Base-by-base conservation (phyloP, 2,113 vertebrate species). In the Actinemys pallida region DNA sequence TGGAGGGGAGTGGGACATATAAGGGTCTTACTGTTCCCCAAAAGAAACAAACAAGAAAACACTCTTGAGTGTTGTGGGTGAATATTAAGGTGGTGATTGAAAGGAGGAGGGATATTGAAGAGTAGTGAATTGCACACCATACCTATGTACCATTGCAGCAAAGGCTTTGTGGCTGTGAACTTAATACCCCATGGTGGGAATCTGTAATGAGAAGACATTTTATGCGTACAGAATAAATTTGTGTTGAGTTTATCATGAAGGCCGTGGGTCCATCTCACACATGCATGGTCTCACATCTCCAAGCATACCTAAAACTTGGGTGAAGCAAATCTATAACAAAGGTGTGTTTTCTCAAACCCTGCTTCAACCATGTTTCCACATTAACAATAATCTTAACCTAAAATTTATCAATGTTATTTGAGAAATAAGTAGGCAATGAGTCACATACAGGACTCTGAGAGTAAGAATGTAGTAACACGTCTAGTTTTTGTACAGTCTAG, bases 1-100 rank as follows among this genome's bases (percentile, higher is more conserved):
- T 57, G 0, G 1, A 1, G 47, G 0, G 0, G 1, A 27, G 39
- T 72, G 52, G 24, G 25, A 62, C 29, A 6, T 31, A 31, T 62
- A 29, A 31, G 27, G 29, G 57, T 62, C 27, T 62, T 31, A 39
- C 17, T 72, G 35, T 17, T 72, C 16, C 17, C 57, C 12, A 29
- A 59, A 59, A 12, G 25, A 59, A 59, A 27, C 56, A 57, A 57
- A 57, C 57, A 59, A 39, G 35, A 39, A n/a, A 69, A n/a, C 65
- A 72, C 35, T 10, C 35, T 39, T 72, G 8, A 72, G 19, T 39
- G 22, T 24, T 42, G 19, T 42, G 39, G 69, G 39, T 42, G 22
- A 75, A 75, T 75, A 75, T 39, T 75, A 39, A 75, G 69, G 9
- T 75, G 22, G 4, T 42, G 69, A 20, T 75, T 24, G 42, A 75